Percentiles rank a stretch among this genome's conserved stretches.
Evolutionary conservation across 2,797 vertebrate genomes (phyloP).

Genomic region (Tenualosa thibaudeaui): DNA sequence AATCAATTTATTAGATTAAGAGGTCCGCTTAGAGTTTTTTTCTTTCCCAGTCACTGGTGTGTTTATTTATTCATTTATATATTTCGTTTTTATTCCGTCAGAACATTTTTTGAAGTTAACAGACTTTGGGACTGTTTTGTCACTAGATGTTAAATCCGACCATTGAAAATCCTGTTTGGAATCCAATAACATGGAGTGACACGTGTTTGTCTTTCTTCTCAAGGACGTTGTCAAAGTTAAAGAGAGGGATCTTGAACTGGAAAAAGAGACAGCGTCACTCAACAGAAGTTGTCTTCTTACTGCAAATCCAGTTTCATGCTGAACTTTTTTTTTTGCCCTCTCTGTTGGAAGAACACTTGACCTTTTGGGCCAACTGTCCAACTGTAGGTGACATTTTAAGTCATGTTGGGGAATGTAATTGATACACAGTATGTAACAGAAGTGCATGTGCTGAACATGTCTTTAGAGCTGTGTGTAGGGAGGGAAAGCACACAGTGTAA

Average conservation of each 20-base stretch:
- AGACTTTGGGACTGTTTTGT: constrained; percentile 73
- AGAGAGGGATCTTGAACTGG: not conserved
- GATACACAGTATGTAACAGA: not conserved
- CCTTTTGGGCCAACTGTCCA: not conserved
- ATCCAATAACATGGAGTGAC: constrained; percentile 55
- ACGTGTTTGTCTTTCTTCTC: constrained; percentile 62
- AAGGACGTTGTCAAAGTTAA: constrained; percentile 65
- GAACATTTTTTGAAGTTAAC: constrained; percentile 71
- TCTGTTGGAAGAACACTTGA: not conserved
- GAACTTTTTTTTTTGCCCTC: not conserved
- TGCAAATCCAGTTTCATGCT: not conserved
- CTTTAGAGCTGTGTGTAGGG: not conserved
- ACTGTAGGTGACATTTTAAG: not conserved
- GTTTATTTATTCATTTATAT: constrained; percentile 12
- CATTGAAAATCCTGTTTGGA: constrained; percentile 66
- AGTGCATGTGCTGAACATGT: not conserved
- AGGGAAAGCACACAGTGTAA: not conserved
- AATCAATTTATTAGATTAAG: constrained; percentile 86
- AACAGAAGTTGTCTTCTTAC: not conserved
- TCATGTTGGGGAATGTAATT: not conserved
- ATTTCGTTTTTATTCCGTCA: constrained; percentile 58
- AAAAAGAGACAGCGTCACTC: not conserved
- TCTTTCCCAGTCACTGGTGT: constrained; percentile 36
- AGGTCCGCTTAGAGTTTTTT: constrained; percentile 73
- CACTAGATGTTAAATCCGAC: constrained; percentile 71